phyloP scores from a whole-genome alignment of 2,888 invertebrate genomes.

The Scaptodrosophila latifasciaeformis region DNA sequence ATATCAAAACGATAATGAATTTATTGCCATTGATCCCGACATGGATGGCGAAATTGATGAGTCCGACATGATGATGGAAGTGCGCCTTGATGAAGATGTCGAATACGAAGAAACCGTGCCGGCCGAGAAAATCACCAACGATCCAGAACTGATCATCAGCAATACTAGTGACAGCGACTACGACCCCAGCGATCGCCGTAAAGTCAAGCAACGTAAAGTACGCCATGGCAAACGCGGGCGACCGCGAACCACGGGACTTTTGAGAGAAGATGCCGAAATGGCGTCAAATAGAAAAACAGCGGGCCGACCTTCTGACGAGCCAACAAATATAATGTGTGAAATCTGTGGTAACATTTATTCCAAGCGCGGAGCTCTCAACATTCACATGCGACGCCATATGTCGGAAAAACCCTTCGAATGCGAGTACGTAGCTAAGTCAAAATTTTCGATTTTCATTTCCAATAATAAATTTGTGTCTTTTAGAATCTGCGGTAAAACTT shows the following conservation, averaged over 20 bases:
- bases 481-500: conserved; percentile 71
- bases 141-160: background rate
- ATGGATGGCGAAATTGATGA: conserved; percentile 60
- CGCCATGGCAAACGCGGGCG: conserved; percentile 45
- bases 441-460: background rate
- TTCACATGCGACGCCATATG: conserved; percentile 74
- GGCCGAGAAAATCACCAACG: conserved; percentile 13
- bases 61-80: conserved; percentile 51
- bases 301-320: conserved; percentile 42
- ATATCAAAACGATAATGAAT: conserved; percentile 53
- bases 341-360: conserved; percentile 74
- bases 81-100: conserved; percentile 44
- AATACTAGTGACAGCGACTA: conserved; percentile 57
- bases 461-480: background rate
- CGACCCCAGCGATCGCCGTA: conserved; percentile 48
- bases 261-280: conserved; percentile 17
- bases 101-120: conserved; percentile 11
- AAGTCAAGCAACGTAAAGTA: conserved; percentile 45
- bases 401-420: conserved; percentile 73
- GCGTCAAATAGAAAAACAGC: background rate
- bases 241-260: conserved; percentile 33
- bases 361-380: conserved; percentile 70
- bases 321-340: conserved; percentile 71
- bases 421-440: conserved; percentile 59
- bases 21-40: conserved; percentile 54